These are phyloP conservation scores for Nomada fabriciana DNA, from an alignment of 2,888 invertebrate species.

Conservation along the genomic window DNA sequence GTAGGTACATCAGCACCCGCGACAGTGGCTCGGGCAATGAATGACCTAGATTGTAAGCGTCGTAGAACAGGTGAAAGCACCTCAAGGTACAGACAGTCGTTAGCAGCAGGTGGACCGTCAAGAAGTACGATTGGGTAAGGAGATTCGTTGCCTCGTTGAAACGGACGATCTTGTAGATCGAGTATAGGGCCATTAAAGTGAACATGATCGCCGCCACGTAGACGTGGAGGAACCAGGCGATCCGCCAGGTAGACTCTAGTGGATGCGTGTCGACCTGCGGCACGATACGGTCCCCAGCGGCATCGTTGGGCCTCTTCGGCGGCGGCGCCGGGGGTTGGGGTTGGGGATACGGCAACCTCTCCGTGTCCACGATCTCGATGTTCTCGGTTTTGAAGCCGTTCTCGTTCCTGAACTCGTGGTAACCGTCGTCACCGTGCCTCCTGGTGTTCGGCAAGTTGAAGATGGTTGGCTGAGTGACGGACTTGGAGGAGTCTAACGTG, in stretches of 20 bases:
- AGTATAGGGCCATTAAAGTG: conserved; percentile 92
- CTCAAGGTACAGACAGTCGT: conserved; percentile 93
- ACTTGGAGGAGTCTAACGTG: conserved; percentile 58
- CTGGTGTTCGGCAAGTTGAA: conserved; percentile 81
- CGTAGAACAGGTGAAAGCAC: conserved; percentile 95
- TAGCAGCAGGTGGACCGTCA: conserved; percentile 93
- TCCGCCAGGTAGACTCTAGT: conserved; percentile 89
- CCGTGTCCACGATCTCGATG: conserved; percentile 80
- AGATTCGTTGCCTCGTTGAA: conserved; percentile 94
- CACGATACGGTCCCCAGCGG: conserved; percentile 73
- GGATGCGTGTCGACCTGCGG: conserved; percentile 84
- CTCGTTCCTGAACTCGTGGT: conserved; percentile 71
- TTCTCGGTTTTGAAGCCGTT: conserved; percentile 77
- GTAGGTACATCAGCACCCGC: conserved; percentile 93
- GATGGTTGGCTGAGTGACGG: conserved; percentile 80
- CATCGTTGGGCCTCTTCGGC: conserved; percentile 76
- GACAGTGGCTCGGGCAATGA: conserved; percentile 92
- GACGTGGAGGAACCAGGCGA: conserved; percentile 96
- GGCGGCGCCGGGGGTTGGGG: conserved; percentile 80
- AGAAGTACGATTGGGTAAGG: conserved; percentile 94
- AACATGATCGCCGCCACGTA: conserved; percentile 95
- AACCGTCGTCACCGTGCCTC: conserved; percentile 74
- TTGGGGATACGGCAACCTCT: conserved; percentile 80
- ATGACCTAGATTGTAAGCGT: conserved; percentile 95
- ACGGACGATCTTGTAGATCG: conserved; percentile 93